Evolutionary conservation across 2,888 invertebrate genomes (phyloP), one percentile per base, ranked within the genome.

Genomic region (Harpagoxenus sublaevis): DNA sequence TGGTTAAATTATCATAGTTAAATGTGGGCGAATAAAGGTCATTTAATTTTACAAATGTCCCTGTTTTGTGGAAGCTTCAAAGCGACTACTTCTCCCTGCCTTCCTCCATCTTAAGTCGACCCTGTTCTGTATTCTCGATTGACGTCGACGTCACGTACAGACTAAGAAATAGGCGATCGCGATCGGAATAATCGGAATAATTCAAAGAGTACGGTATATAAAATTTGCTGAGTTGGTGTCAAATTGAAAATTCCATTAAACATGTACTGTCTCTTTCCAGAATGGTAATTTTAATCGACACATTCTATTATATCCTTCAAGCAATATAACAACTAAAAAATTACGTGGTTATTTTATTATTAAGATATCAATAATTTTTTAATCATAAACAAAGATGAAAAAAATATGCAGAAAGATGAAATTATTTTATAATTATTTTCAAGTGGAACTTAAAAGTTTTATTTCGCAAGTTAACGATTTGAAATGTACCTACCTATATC

Each of bases 121-220:
- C 39, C 48, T 81, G n/a, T 2, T 81, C 79, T 71, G 71, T 81
- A 81, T 81, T 81, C 79, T 71, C 71, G 60, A 81, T 71, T 48
- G 35, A 2, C 8, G 60, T 79, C 60, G 60, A n/a, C 79, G 71
- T 60, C 79, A 65, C 65, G 71, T 81, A 48, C 51, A 81, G 55
- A 48, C 71, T 81, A 71, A 81, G 71, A 81, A 81, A 71, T 81
- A 42, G 71, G 48, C 48, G 79, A 81, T 71, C 71, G 71, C 70
- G 71, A 79, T 62, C 71, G 28, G 71, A 81, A 81, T 81, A 81
- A 71, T 71, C 60, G 71, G 71, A 81, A 62, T 81, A 81, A 81
- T 81, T 81, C 39, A 23, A 55, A 60, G 48, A 60, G 48, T 81
- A 71, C 60, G 55, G 3, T 45, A 35, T 48, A 48, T 51, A 28